Base-by-base conservation (phyloP, 2,797 vertebrate genomes). In the Tachyglossus aculeatus region DNA sequence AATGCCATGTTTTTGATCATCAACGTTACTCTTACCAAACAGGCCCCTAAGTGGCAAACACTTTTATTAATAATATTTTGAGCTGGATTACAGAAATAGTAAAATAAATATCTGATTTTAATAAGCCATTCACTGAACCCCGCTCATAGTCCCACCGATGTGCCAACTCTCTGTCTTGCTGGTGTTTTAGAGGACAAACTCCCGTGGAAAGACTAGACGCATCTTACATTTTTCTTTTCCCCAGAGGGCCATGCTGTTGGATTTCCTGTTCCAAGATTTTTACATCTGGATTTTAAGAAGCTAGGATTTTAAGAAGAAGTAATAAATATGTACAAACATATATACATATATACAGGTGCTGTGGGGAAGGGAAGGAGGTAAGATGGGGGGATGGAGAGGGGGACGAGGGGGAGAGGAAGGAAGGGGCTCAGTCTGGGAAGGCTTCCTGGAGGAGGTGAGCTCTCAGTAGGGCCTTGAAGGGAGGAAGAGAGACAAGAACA, bases 101-200 rank as follows among this genome's bases (percentile, higher is more conserved):
- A 48, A 74, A 67, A 72, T 14, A 45, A 33, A 43, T 52, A 71
- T 21, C 55, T 69, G 31, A 43, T 37, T 37, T 54, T 41, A 68
- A 50, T 63, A 74, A 60, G 56, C 11, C 36, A 52, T 52, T 58
- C 71, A 69, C 21, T 31, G 60, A 57, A 40, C 18, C 65, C 15
- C 68, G 33, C 52, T 44, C 40, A 66, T 71, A 68, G 55, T 55
- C 31, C 44, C 14, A 63, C 27, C 41, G 57, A 48, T n/a, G 37
- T 63, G 16, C n/a, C 52, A 38, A 58, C 21, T 15, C 56, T 6
- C 27, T 31, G 16, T 59, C 34, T 56, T 59, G 7, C 38, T 69
- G 53, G 52, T 48, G 58, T 36, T 71, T 58, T 58, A 65, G 31
- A 48, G 71, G 65, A 77, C 12, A 10, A 61, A 31, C 70, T 63